Evolutionary conservation across 1,140 invertebrate genomes (phyloP), one percentile per base, ranked within the genome.

Genomic region (Tribolium castaneum): DNA sequence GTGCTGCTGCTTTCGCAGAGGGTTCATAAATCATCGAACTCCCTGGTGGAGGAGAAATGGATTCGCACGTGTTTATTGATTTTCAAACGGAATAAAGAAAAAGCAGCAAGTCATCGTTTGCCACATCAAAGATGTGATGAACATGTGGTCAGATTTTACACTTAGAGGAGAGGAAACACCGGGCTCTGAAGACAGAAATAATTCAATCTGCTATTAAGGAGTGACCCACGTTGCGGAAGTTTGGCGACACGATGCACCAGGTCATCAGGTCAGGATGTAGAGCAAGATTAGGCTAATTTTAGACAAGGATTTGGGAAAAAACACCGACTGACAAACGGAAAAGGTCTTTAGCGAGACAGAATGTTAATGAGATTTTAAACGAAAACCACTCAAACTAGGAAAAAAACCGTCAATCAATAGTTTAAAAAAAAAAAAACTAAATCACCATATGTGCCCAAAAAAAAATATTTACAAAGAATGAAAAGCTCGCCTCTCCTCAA

Each of bases 241-340:
- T 7, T 52, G 39, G 50, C 70, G 39, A 72, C 45, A 72, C 22
- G 45, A 72, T 30, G 50, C 19, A 72, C 16, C 70, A 25, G 70
- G 70, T 72, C 70, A 72, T 25, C 70, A 22, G 70, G 70, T 72
- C 45, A 72, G 70, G 70, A 72, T 51, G 70, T 51, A 13, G 52
- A 6, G 56, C 19, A 62, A 62, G 56, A 62, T 62, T 62, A 62
- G 49, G 49, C 4, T 50, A n/a, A 50, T 50, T 50, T 50, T 50
- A 30, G 25, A 30, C 25, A 30, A 30, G 25, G 25, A 30, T 30
- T 6, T 30, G 6, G 6, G 5, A 30, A 4, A 30, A 30, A 30
- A 30, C 25, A 30, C 25, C 3, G 25, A 4, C 5, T 30, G 25
- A 30, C 25, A 30, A 30, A 19, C 16, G 16, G 16, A 30, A 30